Percentiles rank a stretch among this genome's conserved stretches.
Conservation (phyloP, 2,888 invertebrate species). For the Cremastobaeus sp. region DNA sequence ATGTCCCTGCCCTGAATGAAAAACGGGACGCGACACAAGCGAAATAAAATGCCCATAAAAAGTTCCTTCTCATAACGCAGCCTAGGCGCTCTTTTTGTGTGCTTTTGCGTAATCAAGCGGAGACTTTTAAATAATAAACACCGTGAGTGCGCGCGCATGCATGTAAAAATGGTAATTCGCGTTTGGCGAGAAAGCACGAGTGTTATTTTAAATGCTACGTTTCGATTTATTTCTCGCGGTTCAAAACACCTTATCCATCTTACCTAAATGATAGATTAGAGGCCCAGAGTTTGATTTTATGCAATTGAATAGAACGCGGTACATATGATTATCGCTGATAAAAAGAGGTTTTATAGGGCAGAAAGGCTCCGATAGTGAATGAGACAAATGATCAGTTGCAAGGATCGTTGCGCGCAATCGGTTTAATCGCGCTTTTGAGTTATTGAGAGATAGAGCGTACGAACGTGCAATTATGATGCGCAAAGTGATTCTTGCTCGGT, state of each 20-base stretch:
- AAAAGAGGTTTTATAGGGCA: slow-evolving; percentile 42
- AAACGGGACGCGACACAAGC: slow-evolving; percentile 66
- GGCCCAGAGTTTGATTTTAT: slow-evolving; percentile 7
- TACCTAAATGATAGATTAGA: slow-evolving; percentile 13
- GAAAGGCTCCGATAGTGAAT: slow-evolving; percentile 26
- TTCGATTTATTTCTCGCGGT: slow-evolving; percentile 5
- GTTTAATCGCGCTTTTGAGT: slow-evolving; percentile 70
- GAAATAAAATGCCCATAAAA: slow-evolving; percentile 77
- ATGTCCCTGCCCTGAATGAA: slow-evolving; percentile 53
- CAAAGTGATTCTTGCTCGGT: slow-evolving; percentile 72
- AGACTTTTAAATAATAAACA: no score
- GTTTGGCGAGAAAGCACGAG: no score
- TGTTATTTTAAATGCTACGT: no score
- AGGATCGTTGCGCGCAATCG: slow-evolving; percentile 59
- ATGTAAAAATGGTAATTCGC: no score
- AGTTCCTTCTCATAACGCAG: slow-evolving; percentile 72
- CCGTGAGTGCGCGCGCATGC: no score
- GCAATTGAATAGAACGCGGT: slow-evolving; percentile 18
- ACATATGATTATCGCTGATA: slow-evolving; percentile 41
- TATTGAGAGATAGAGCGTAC: slow-evolving; percentile 72
- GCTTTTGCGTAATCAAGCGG: slow-evolving; percentile 24
- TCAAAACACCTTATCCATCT: neutral
- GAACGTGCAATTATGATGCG: slow-evolving; percentile 73
- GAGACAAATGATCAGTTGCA: slow-evolving; percentile 50
- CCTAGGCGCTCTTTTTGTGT: slow-evolving; percentile 49